Conservation (phyloP, 2,888 invertebrate genomes). For the Papilio demoleus region DNA sequence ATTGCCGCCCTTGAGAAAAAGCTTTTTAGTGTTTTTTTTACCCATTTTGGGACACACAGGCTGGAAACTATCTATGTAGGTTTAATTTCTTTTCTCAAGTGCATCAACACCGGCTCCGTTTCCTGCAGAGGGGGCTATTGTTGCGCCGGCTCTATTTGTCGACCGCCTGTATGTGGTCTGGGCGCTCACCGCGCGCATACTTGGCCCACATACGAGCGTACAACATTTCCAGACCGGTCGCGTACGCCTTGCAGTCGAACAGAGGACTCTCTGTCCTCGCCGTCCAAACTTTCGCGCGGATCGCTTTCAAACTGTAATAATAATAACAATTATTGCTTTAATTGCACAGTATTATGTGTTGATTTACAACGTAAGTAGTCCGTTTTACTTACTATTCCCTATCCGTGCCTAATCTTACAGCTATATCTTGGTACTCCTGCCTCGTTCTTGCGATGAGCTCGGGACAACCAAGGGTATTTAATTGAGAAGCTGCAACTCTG, state of each 20-base stretch:
- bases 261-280: conserved; percentile 95
- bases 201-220: conserved; percentile 96
- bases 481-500: conserved; percentile 98
- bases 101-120: conserved; percentile 55
- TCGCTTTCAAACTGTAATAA: conserved; percentile 89
- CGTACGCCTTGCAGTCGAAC: conserved; percentile 97
- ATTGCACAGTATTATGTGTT: too few species aligned
- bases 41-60: neutral
- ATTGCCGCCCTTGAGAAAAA: too few species aligned
- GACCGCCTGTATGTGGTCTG: conserved; percentile 89
- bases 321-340: too few species aligned
- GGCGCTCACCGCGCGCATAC: conserved; percentile 89
- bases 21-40: too few species aligned
- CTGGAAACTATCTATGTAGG: conserved; percentile 6
- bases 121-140: conserved; percentile 47
- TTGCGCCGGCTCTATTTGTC: conserved; percentile 64
- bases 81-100: too few species aligned
- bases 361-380: too few species aligned
- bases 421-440: conserved; percentile 98
- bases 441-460: conserved; percentile 96
- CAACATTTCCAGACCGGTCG: conserved; percentile 94
- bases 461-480: conserved; percentile 96
- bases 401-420: conserved; percentile 96
- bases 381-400: conserved; percentile 94
- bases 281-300: conserved; percentile 98